Conservation (phyloP, 2,113 vertebrate species). For the Perca schrenkii region DNA sequence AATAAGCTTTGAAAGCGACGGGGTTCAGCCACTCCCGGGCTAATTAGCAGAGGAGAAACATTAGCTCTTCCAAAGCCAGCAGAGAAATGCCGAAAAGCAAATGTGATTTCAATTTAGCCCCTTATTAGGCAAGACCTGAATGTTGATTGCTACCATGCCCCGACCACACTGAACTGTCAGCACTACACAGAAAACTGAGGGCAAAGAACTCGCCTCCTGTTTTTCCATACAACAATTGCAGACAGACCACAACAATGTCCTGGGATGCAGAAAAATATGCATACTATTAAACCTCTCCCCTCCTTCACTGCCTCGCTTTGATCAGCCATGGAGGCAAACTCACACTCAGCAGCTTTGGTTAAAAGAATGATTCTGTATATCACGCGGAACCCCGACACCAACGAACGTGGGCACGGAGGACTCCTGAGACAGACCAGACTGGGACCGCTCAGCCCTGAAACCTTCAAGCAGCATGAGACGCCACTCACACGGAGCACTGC, state of each 20-base stretch:
- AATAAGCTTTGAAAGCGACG: slow-evolving; percentile 15
- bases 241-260: slow-evolving; percentile 63
- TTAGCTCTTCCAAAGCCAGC: slow-evolving; percentile 19
- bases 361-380: slow-evolving; percentile 9
- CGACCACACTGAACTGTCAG: slow-evolving; percentile 60
- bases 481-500: slow-evolving; percentile 31
- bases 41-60: slow-evolving; percentile 51
- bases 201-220: slow-evolving; percentile 46
- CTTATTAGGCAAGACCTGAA: slow-evolving; percentile 38
- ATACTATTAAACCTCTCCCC: slow-evolving; percentile 22
- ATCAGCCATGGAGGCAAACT: slow-evolving; percentile 35
- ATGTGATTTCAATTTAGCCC: slow-evolving; percentile 64
- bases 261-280: slow-evolving; percentile 43
- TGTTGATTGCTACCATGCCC: slow-evolving; percentile 55
- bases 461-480: slow-evolving; percentile 12
- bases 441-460: slow-evolving; percentile 20
- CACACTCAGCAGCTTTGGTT: slow-evolving; percentile 46
- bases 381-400: background rate
- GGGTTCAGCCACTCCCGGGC: slow-evolving; percentile 29
- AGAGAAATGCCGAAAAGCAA: slow-evolving; percentile 22
- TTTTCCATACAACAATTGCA: slow-evolving; percentile 70
- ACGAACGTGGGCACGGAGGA: background rate
- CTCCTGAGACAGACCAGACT: background rate
- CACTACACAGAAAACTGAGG: slow-evolving; percentile 46
- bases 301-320: slow-evolving; percentile 10